These are phyloP conservation scores for Brachystomella parvula DNA, from an alignment of 1,140 invertebrate species.

Conservation along the genomic window DNA sequence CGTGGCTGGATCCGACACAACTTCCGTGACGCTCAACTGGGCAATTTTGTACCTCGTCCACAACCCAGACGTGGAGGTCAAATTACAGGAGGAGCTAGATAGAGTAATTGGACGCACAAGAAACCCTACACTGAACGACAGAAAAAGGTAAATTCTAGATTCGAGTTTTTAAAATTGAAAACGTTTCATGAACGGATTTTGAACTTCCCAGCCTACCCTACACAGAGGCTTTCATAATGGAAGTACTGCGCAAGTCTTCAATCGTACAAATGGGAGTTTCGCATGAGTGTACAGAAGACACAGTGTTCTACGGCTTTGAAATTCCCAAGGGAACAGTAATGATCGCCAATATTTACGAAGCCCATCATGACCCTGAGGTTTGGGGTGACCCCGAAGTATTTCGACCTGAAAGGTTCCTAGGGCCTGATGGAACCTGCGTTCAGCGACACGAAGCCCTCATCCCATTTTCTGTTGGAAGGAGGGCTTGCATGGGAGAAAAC, in stretches of 20 bases:
- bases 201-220: neutral
- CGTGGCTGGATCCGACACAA: conserved; percentile 43
- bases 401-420: conserved; percentile 46
- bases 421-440: neutral
- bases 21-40: conserved; percentile 45
- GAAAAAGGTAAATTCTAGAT: neutral
- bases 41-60: conserved; percentile 42
- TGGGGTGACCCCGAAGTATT: conserved; percentile 46
- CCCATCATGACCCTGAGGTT: conserved; percentile 43
- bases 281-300: conserved; percentile 20
- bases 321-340: conserved; percentile 43
- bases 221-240: neutral
- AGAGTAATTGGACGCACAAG: neutral
- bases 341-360: conserved; percentile 43
- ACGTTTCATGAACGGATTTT: neutral
- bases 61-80: conserved; percentile 42
- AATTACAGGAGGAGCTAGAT: conserved; percentile 42
- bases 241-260: neutral
- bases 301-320: conserved; percentile 37
- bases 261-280: neutral
- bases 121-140: neutral
- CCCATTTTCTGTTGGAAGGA: conserved; percentile 18
- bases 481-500: conserved; percentile 43
- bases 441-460: neutral
- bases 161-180: neutral